Conservation (phyloP, 2,797 vertebrate species). For the Malacoraja senta region DNA sequence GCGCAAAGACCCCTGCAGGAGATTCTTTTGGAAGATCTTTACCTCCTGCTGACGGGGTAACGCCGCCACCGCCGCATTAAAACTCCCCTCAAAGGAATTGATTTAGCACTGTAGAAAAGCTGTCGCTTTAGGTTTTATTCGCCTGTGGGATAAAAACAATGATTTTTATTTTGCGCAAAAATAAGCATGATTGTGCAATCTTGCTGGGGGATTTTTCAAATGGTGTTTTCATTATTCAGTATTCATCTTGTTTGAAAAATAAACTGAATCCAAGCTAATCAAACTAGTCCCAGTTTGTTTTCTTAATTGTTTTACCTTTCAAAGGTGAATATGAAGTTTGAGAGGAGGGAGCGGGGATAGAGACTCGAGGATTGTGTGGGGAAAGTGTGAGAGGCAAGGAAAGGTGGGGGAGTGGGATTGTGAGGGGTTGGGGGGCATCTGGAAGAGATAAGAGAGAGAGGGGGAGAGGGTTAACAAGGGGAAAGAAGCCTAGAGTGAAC, state of each 20-base stretch:
- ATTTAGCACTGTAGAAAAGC: slow-evolving; percentile 28
- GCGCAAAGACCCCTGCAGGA: slow-evolving; percentile 81
- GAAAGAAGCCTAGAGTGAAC: neutral
- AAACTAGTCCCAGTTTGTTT: too few species aligned
- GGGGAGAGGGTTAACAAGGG: neutral
- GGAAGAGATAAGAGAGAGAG: neutral
- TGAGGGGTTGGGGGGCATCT: too few species aligned
- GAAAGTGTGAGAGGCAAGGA: too few species aligned
- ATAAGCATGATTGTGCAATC: slow-evolving; percentile 13
- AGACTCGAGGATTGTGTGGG: too few species aligned
- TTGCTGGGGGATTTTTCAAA: neutral
- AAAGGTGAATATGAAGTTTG: neutral
- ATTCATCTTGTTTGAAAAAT: neutral
- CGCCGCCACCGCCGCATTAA: too few species aligned
- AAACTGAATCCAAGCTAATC: slow-evolving; percentile 2
- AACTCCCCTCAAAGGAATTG: neutral
- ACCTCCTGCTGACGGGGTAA: slow-evolving; percentile 69
- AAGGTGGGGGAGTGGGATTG: neutral
- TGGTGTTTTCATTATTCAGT: neutral
- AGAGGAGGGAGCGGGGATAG: too few species aligned
- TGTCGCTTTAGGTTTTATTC: neutral
- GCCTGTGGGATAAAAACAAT: neutral
- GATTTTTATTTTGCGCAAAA: neutral
- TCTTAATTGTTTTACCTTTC: neutral
- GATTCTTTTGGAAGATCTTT: slow-evolving; percentile 95